Conservation (phyloP, 2,797 vertebrate species). For the Xerus rutilus region DNA sequence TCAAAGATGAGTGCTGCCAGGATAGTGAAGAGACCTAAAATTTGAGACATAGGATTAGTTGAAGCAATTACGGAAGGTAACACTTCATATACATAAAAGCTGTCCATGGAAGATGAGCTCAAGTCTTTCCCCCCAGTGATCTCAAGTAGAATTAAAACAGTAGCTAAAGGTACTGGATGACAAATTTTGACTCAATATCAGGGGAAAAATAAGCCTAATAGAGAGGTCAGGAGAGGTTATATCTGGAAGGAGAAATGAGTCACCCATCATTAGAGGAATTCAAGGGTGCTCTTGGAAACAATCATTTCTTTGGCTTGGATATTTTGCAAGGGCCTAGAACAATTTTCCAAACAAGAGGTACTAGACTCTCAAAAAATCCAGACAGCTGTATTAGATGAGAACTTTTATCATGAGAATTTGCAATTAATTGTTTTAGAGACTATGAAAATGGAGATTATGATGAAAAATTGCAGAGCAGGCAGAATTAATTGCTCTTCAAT, state of each 20-base stretch:
- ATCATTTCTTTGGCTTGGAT: neutral
- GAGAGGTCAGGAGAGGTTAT: neutral
- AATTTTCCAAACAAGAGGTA: neutral
- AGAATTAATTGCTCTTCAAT: neutral
- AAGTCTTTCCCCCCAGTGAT: neutral
- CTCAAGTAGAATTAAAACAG: slow-evolving; percentile 11
- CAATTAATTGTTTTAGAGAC: slow-evolving; percentile 41
- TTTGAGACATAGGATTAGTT: neutral
- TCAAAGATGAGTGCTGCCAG: neutral
- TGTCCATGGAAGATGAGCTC: neutral
- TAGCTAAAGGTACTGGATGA: neutral
- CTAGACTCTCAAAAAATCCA: neutral
- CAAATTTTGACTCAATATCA: neutral
- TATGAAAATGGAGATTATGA: slow-evolving; percentile 23
- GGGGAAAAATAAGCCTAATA: neutral
- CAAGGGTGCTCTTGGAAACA: neutral
- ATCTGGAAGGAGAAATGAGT: neutral
- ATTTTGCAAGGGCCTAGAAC: neutral
- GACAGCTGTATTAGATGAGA: neutral
- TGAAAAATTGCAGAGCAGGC: neutral
- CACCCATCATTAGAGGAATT: neutral
- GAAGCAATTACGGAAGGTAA: neutral
- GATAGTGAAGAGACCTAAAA: neutral
- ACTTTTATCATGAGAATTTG: neutral
- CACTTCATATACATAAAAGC: neutral